A percentile compares a stretch with the other conserved stretches of the same genome.
Conservation (phyloP, 1,140 invertebrate genomes). For the Drosophila mauritiana region DNA sequence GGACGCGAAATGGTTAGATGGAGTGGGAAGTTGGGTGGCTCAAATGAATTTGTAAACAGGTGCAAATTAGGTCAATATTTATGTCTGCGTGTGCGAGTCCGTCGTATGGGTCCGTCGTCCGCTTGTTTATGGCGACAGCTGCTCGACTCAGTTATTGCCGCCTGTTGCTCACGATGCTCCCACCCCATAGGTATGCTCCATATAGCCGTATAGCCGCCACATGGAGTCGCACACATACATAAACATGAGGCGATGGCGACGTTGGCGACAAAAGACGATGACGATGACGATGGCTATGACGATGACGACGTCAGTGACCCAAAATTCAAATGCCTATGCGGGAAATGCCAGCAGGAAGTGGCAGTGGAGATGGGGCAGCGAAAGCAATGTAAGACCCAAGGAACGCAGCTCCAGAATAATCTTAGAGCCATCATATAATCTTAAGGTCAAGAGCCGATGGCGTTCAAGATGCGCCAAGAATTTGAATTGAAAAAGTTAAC, state of each 20-base stretch:
- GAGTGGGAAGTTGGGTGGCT: slow-evolving; percentile 17
- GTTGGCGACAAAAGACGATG: slow-evolving; percentile 5
- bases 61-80: slow-evolving; percentile 81
- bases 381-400: slow-evolving; percentile 20
- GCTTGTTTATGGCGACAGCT: slow-evolving; percentile 50
- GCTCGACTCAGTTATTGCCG: slow-evolving; percentile 28
- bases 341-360: slow-evolving; percentile 47
- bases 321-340: slow-evolving; percentile 80
- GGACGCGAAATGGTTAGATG: slow-evolving; percentile 12
- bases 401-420: slow-evolving; percentile 13
- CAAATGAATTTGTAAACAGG: slow-evolving; percentile 80
- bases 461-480: neutral
- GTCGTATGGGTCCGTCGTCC: slow-evolving; percentile 4
- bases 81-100: slow-evolving; percentile 31
- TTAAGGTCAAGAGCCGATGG: neutral
- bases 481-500: neutral
- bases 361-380: slow-evolving; percentile 10
- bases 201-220: slow-evolving; percentile 11
- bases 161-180: slow-evolving; percentile 26
- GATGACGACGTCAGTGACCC: slow-evolving; percentile 69
- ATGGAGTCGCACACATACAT: slow-evolving; percentile 50
- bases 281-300: slow-evolving; percentile 33
- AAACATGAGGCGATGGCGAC: slow-evolving; percentile 55
- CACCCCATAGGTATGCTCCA: neutral
- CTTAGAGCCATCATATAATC: neutral